A percentile compares a stretch with the other conserved stretches of the same genome.
Conservation (phyloP, 2,113 vertebrate species). For the Alosa alosa region DNA sequence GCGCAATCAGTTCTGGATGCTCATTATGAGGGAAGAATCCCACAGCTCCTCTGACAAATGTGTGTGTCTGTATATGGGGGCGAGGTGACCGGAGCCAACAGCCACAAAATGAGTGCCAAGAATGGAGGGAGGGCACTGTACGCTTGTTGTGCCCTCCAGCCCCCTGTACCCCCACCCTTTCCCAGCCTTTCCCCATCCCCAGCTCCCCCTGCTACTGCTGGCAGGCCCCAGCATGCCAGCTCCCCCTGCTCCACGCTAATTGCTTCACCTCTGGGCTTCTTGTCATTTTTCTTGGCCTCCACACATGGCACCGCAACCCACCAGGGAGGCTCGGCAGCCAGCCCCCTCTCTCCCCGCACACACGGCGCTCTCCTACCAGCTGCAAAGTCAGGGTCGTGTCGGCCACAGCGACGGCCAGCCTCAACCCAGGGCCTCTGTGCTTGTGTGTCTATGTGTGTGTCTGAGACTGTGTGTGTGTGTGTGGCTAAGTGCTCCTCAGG, state of each 20-base stretch:
- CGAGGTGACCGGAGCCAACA: neutral
- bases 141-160: neutral
- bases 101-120: neutral
- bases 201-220: neutral
- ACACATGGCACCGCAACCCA: neutral
- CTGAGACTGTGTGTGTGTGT: neutral
- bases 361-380: neutral
- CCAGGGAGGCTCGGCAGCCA: neutral
- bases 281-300: constrained; percentile 13
- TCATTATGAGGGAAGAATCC: neutral
- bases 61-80: neutral
- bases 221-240: constrained; percentile 4
- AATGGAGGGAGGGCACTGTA: neutral
- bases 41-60: neutral
- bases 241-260: neutral
- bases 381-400: neutral
- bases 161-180: neutral
- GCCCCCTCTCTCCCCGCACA: neutral
- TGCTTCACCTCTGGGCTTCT: constrained; percentile 2
- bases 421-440: neutral
- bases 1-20: neutral
- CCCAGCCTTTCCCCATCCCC: neutral
- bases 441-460: constrained; percentile 16
- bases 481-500: neutral
- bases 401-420: neutral